Conservation (phyloP, 2,888 invertebrate genomes). For the Patella caerulea region DNA sequence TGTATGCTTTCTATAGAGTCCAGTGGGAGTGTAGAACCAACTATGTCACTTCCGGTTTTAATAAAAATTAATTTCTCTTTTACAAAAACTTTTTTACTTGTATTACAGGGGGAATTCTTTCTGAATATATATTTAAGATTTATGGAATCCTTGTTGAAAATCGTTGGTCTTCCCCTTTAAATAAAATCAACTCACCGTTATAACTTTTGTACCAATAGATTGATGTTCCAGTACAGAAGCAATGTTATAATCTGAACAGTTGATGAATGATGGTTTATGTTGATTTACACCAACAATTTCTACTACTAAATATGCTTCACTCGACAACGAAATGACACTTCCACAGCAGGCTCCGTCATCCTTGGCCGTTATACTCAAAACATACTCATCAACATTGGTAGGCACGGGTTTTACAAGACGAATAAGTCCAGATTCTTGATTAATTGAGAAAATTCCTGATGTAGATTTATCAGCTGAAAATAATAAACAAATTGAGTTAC, state of each 20-base stretch:
- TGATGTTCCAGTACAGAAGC: constrained; percentile 53
- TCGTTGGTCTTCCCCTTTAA: too few species aligned
- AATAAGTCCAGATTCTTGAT: constrained; percentile 68
- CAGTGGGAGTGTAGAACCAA: too few species aligned
- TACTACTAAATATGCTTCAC: constrained; percentile 94
- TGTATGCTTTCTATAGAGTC: too few species aligned
- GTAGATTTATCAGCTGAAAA: constrained; percentile 36
- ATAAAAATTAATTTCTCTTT: too few species aligned
- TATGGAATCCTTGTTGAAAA: too few species aligned
- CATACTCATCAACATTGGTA: constrained; percentile 78
- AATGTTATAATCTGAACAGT: constrained; percentile 90
- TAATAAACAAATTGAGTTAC: neutral
- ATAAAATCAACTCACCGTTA: constrained; percentile 43
- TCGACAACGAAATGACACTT: constrained; percentile 87
- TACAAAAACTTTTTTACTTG: too few species aligned
- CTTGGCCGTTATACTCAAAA: constrained; percentile 95
- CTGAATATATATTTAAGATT: too few species aligned
- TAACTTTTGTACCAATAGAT: constrained; percentile 45
- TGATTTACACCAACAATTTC: constrained; percentile 98
- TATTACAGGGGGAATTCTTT: too few species aligned
- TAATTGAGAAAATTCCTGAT: constrained; percentile 64
- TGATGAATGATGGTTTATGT: constrained; percentile 95
- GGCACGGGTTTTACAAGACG: constrained; percentile 57
- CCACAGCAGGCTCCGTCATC: constrained; percentile 98
- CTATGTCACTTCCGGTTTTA: too few species aligned